Percentiles rank a stretch among this genome's conserved stretches.
phyloP scores from a whole-genome alignment of 2,113 vertebrate species.

The Arenaria interpres region DNA sequence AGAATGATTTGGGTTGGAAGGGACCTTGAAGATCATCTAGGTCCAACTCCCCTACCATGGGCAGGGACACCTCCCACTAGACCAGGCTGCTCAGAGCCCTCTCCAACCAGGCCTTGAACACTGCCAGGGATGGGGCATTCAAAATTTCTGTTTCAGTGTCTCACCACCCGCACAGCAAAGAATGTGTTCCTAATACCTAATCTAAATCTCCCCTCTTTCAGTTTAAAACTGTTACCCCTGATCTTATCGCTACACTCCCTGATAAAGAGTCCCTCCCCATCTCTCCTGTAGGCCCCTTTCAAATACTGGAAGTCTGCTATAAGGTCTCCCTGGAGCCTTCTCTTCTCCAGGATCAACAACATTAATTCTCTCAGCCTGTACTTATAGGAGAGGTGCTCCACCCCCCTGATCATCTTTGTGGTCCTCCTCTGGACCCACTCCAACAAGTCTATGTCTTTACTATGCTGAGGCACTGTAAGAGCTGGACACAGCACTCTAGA shows the following conservation, averaged over 20 bases:
- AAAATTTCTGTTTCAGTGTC: neutral
- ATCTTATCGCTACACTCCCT: fast-evolving
- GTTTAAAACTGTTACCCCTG: neutral
- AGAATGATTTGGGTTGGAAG: neutral
- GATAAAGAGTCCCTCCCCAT: neutral
- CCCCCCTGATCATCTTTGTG: neutral
- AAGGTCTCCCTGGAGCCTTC: neutral
- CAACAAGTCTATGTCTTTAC: neutral
- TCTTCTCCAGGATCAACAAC: neutral
- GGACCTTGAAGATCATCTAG: neutral
- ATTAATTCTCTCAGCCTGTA: neutral
- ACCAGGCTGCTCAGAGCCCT: neutral
- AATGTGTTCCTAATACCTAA: neutral
- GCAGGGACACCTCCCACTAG: neutral
- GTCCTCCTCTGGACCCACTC: fast-evolving
- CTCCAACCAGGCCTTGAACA: neutral
- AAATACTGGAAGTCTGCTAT: neutral
- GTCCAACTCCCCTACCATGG: neutral
- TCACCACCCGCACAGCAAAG: neutral
- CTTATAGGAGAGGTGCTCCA: neutral
- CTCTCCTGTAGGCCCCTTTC: fast-evolving
- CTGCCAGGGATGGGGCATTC: neutral
- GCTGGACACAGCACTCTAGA: neutral
- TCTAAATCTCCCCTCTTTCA: neutral
- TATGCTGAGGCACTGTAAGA: neutral